Percentiles rank a stretch among this genome's conserved stretches.
phyloP scores from a whole-genome alignment of 2,888 invertebrate species.

The Elysia crispata region DNA sequence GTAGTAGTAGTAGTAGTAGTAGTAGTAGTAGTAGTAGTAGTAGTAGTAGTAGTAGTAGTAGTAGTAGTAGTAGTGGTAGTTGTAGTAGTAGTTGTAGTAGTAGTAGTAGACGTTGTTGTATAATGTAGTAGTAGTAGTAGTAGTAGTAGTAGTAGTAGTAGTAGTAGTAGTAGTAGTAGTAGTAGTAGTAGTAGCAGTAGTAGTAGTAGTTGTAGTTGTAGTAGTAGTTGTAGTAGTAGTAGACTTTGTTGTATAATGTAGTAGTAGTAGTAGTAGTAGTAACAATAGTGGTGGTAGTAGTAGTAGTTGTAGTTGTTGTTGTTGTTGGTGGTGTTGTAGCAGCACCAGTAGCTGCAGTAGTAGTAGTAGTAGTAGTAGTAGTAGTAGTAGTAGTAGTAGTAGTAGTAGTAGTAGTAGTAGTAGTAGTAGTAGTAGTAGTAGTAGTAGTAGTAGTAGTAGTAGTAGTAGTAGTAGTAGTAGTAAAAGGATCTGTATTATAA shows the following conservation, averaged over 20 bases:
- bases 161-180: neutral
- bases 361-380: neutral
- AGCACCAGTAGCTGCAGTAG: neutral
- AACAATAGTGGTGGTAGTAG: neutral
- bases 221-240: too few species aligned
- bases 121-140: too few species aligned
- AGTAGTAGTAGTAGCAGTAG: neutral
- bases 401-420: neutral
- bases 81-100: too few species aligned
- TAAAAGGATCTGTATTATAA: too few species aligned
- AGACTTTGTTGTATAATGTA: neutral
- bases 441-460: neutral
- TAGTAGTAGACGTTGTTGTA: too few species aligned
- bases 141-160: too few species aligned
- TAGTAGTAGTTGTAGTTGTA: neutral
- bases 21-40: too few species aligned
- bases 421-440: slow-evolving; percentile 1
- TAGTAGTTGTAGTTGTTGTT: too few species aligned
- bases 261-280: neutral
- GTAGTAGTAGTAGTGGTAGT: too few species aligned
- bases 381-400: neutral
- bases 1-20: too few species aligned
- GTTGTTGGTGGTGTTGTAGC: too few species aligned
- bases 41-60: too few species aligned
- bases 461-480: neutral